Evolutionary conservation across 2,888 invertebrate species (phyloP).

Genomic region (Gymnosoma rotundatum): DNA sequence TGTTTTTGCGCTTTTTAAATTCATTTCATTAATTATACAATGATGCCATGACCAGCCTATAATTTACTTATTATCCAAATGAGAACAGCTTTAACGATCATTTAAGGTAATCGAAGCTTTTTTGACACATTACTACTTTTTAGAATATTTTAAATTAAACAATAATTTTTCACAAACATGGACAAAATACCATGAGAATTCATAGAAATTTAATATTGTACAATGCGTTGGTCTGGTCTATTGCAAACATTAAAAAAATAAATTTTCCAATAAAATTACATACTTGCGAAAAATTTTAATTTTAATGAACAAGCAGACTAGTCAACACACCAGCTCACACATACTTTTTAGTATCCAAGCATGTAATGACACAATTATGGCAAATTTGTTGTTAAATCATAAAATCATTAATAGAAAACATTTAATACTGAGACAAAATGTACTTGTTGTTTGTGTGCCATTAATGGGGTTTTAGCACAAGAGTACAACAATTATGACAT

Average conservation of each 20-base stretch:
- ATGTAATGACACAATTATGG: conserved; percentile 54
- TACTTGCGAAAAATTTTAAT: neutral
- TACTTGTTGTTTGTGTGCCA: conserved; percentile 8
- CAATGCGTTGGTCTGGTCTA: neutral
- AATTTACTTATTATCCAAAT: too few relatives aligned
- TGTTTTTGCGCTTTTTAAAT: too few relatives aligned
- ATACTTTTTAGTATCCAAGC: neutral
- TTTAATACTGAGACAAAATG: conserved; percentile 18
- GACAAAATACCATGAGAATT: conserved; percentile 14
- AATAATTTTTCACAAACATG: too few relatives aligned
- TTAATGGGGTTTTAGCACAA: conserved; percentile 50
- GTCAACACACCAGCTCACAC: neutral
- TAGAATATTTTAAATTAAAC: too few relatives aligned
- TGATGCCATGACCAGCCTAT: too few relatives aligned
- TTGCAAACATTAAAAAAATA: neutral
- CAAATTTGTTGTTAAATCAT: conserved; percentile 54
- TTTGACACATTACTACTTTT: too few relatives aligned
- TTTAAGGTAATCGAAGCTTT: too few relatives aligned
- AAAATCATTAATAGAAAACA: conserved; percentile 58
- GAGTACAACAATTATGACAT: conserved; percentile 51
- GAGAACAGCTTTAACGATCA: too few relatives aligned
- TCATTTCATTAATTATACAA: too few relatives aligned
- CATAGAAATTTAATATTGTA: conserved; percentile 1
- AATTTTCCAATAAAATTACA: conserved; percentile 8
- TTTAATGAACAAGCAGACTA: neutral